Evolutionary conservation across 30 jellyfish, hydroid and myxozoan species (phyloP).

Genomic region (Clytia hemisphaerica): DNA sequence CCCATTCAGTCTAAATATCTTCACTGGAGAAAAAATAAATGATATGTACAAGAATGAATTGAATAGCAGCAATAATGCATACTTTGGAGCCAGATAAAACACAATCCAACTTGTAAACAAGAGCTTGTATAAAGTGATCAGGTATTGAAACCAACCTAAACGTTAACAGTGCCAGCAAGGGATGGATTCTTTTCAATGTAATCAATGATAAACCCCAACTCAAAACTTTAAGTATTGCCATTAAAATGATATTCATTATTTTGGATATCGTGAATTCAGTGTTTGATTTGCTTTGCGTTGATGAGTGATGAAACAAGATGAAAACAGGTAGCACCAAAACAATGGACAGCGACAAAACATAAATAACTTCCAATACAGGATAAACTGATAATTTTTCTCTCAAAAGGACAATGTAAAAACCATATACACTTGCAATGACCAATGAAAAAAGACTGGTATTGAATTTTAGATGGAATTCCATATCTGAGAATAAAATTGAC

Average conservation of each 20-base stretch:
- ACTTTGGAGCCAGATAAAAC: slow-evolving; percentile 5
- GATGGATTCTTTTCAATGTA: slow-evolving; percentile 1
- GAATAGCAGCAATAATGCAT: neutral
- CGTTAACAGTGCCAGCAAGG: neutral
- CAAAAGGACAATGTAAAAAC: slow-evolving; percentile 3
- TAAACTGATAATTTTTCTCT: neutral
- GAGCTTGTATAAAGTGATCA: slow-evolving; percentile 19
- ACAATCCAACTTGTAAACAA: slow-evolving; percentile 33
- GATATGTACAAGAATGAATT: slow-evolving; percentile 9
- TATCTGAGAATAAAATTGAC: neutral
- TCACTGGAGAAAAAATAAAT: too few relatives aligned
- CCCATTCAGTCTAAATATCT: too few relatives aligned
- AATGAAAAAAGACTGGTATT: slow-evolving; percentile 2
- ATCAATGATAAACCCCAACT: neutral
- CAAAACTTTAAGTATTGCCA: neutral
- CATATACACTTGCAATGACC: neutral
- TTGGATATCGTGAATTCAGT: too few relatives aligned
- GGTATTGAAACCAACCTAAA: slow-evolving; percentile 6
- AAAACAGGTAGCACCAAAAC: slow-evolving; percentile 6
- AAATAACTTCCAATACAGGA: neutral
- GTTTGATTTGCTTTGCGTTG: too few relatives aligned
- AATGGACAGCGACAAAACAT: neutral
- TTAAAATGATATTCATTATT: neutral
- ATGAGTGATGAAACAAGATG: neutral
- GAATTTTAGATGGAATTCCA: slow-evolving; percentile 6